A percentile compares a stretch with the other conserved stretches of the same genome.
Evolutionary conservation across 1,140 invertebrate genomes (phyloP).

Genomic region (Bactericera cockerelli): DNA sequence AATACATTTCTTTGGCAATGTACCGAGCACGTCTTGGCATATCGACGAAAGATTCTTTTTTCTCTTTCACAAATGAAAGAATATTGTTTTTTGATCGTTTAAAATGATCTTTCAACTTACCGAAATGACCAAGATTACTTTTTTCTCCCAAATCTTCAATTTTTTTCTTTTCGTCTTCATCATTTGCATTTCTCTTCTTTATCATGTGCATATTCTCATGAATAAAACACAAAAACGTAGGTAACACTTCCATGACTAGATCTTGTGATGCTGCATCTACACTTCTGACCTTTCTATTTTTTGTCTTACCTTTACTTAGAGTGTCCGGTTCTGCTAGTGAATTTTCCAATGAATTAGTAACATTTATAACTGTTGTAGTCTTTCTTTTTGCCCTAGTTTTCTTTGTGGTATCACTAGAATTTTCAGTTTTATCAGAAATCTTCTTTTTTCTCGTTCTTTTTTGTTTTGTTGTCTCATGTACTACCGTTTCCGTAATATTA

Average conservation of each 20-base stretch:
- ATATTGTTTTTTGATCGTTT: neutral
- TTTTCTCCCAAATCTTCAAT: neutral
- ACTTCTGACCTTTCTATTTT: neutral
- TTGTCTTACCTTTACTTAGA: neutral
- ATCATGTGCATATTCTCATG: neutral
- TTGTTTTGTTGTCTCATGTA: neutral
- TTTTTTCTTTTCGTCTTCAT: neutral
- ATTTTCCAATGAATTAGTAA: no score
- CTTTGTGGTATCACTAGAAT: slow-evolving; percentile 4
- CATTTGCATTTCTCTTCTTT: neutral
- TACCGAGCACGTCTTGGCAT: slow-evolving; percentile 1
- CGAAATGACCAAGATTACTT: neutral
- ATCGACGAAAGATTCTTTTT: slow-evolving; percentile 1
- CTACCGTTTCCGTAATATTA: neutral
- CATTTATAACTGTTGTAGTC: neutral
- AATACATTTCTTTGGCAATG: neutral
- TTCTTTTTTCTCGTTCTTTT: neutral
- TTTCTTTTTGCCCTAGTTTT: slow-evolving; percentile 5
- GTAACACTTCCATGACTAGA: neutral
- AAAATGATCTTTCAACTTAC: neutral
- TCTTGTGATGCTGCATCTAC: neutral
- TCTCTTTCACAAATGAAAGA: neutral
- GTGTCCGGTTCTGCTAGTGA: neutral
- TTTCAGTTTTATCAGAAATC: neutral
- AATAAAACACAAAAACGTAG: neutral